phyloP scores from a whole-genome alignment of 23 tunicate species.

The Diplosoma virens region DNA sequence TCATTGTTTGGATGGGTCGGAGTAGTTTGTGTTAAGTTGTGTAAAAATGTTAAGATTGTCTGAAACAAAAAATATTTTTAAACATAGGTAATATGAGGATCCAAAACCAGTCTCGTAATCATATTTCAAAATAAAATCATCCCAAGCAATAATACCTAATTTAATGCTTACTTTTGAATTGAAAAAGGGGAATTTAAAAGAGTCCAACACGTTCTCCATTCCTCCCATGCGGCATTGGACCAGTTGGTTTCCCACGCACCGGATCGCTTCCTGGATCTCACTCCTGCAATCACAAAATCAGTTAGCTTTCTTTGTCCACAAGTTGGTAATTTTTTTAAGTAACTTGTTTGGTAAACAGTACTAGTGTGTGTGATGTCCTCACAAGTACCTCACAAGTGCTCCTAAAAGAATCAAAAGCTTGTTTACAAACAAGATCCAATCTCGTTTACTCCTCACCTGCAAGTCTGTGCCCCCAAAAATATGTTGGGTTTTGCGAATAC shows the following conservation, averaged over 20 bases:
- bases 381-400: neutral
- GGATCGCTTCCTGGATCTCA: slow-evolving; percentile 9
- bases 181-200: neutral
- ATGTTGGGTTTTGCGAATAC: neutral
- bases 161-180: slow-evolving; percentile 21
- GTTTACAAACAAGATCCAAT: no score
- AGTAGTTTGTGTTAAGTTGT: neutral
- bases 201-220: slow-evolving; percentile 3
- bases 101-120: no score
- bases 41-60: slow-evolving; percentile 5
- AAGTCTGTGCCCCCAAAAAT: slow-evolving; percentile 10
- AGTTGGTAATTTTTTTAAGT: neutral
- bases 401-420: neutral
- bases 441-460: no score
- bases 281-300: neutral
- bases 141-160: no score
- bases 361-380: neutral
- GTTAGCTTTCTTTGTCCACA: neutral
- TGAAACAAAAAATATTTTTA: neutral
- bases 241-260: slow-evolving; percentile 30
- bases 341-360: neutral
- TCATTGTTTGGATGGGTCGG: neutral
- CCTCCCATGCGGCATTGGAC: slow-evolving; percentile 30
- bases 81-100: no score
- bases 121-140: no score